Percentiles rank a stretch among this genome's conserved stretches.
Evolutionary conservation across 2,113 vertebrate species (phyloP).

Genomic region (Microcebus griseorufus): DNA sequence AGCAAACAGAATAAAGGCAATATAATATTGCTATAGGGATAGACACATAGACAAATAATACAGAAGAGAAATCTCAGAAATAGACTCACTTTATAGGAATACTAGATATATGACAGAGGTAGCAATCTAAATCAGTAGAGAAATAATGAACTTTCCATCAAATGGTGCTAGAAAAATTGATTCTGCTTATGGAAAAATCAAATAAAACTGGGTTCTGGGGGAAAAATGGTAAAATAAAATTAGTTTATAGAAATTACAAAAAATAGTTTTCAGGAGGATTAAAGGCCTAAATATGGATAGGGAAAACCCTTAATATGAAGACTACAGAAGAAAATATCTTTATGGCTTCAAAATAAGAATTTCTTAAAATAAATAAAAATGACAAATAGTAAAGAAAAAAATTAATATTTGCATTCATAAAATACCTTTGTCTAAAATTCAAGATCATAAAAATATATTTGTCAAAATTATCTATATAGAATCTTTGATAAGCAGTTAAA

Average conservation of each 20-base stretch:
- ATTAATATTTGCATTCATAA: neutral
- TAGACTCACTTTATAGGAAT: neutral
- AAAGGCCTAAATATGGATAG: neutral
- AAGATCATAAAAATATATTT: no score
- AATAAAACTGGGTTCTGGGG: neutral
- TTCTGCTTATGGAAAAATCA: neutral
- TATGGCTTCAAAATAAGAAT: neutral
- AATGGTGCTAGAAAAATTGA: neutral
- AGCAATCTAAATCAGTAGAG: neutral
- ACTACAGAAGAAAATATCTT: neutral
- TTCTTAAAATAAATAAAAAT: neutral
- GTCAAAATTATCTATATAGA: neutral
- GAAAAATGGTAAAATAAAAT: neutral
- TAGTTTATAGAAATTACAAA: neutral
- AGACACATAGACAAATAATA: neutral
- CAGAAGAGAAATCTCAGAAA: neutral
- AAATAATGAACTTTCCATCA: neutral
- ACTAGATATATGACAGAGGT: neutral
- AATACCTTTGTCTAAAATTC: neutral
- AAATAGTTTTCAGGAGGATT: neutral
- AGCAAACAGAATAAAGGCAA: neutral
- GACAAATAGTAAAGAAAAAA: neutral
- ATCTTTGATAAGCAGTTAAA: neutral
- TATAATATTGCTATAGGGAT: neutral
- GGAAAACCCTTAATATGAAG: neutral